Percentiles rank a stretch among this genome's conserved stretches.
phyloP scores from a whole-genome alignment of 1,140 invertebrate genomes.

The Eciton burchellii region DNA sequence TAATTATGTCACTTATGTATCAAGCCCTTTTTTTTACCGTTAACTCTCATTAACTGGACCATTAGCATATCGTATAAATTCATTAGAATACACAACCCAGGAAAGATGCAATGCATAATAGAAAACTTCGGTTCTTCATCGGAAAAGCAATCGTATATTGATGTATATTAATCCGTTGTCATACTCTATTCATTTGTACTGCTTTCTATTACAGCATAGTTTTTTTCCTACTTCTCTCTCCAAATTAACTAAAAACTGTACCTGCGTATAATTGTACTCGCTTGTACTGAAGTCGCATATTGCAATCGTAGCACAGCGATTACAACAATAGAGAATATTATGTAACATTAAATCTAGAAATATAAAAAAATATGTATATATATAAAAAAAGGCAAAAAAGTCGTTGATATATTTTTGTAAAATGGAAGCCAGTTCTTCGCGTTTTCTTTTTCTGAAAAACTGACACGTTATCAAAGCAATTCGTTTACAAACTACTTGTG shows the following conservation, averaged over 20 bases:
- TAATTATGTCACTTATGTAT: slow-evolving; percentile 41
- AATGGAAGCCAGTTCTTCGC: background rate
- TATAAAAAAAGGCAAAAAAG: background rate
- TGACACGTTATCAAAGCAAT: background rate
- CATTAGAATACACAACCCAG: slow-evolving; percentile 9
- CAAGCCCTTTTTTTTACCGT: slow-evolving; percentile 6
- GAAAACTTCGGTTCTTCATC: background rate
- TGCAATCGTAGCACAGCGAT: background rate
- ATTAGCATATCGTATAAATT: slow-evolving; percentile 8
- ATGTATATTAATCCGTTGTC: background rate
- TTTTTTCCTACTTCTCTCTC: background rate
- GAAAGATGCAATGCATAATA: background rate
- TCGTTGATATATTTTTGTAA: background rate
- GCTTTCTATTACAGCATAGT: slow-evolving; percentile 40
- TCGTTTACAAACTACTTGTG: background rate
- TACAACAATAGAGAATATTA: background rate
- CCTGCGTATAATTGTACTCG: background rate
- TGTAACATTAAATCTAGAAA: slow-evolving; percentile 21
- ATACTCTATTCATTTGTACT: slow-evolving; percentile 44
- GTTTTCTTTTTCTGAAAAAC: slow-evolving; percentile 2
- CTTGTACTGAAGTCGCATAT: background rate
- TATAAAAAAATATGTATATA: slow-evolving; percentile 27
- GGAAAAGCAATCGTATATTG: background rate
- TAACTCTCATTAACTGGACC: slow-evolving; percentile 23
- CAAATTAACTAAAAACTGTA: slow-evolving; percentile 52